phyloP scores from a whole-genome alignment of 1,140 invertebrate species.

The Euwallacea similis region DNA sequence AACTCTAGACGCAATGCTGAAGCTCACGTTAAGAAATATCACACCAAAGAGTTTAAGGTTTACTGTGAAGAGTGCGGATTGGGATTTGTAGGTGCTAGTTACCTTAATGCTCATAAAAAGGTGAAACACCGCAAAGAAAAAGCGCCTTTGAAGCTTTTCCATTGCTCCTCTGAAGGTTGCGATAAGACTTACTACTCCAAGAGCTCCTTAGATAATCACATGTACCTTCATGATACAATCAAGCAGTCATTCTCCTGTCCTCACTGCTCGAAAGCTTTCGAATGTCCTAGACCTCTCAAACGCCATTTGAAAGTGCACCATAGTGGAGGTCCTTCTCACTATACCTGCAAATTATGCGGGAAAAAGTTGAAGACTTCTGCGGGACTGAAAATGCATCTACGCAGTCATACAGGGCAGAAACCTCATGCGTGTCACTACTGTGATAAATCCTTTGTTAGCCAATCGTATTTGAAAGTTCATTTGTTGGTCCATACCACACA shows the following conservation, averaged over 20 bases:
- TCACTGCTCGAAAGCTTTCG: conserved; percentile 63
- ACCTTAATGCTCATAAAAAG: conserved; percentile 22
- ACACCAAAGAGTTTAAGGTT: conserved; percentile 56
- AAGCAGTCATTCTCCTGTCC: conserved; percentile 54
- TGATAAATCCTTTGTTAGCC: conserved; percentile 43
- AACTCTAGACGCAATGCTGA: conserved; percentile 66
- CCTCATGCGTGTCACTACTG: conserved; percentile 51
- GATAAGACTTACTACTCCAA: conserved; percentile 9
- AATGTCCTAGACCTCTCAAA: conserved; percentile 10
- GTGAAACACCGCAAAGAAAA: conserved; percentile 4
- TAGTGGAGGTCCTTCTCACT: conserved; percentile 21
- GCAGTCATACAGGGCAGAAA: conserved; percentile 54
- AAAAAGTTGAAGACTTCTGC: conserved; percentile 1
- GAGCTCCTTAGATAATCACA: conserved; percentile 18
- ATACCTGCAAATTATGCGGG: conserved; percentile 9
- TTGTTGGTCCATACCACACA: conserved; percentile 41
- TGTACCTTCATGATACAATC: conserved; percentile 4
- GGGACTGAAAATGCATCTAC: conserved; percentile 39
- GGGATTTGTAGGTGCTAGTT: conserved; percentile 39
- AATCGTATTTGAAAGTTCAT: conserved; percentile 42
- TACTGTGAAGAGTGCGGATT: conserved; percentile 43
- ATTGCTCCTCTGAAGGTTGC: conserved; percentile 23
- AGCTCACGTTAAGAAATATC: conserved; percentile 62
- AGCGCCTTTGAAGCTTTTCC: conserved; percentile 6
- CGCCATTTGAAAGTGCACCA: conserved; percentile 48